Evolutionary conservation across 2,797 vertebrate species (phyloP).

Genomic region (Sylvilagus floridanus): DNA sequence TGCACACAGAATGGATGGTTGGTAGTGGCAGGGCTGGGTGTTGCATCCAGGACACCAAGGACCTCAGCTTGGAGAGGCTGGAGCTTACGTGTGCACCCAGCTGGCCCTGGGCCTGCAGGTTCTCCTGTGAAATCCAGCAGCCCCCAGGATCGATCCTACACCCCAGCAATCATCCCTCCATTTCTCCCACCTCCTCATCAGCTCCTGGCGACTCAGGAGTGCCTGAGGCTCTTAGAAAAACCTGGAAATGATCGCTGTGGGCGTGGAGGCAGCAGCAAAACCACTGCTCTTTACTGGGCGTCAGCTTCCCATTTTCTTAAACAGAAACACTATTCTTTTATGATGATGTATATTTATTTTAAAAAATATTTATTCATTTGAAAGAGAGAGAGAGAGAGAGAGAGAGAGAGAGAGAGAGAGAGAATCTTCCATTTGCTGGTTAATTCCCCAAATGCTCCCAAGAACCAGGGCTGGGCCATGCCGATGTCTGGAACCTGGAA

Average conservation of each 20-base stretch:
- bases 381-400: too few species aligned
- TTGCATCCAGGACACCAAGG: neutral
- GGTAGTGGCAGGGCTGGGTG: neutral
- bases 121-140: neutral
- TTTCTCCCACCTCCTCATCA: neutral
- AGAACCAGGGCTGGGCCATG: too few species aligned
- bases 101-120: neutral
- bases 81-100: too few species aligned
- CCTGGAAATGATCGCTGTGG: neutral
- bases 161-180: neutral
- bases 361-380: too few species aligned
- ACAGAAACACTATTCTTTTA: neutral
- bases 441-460: too few species aligned
- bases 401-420: too few species aligned
- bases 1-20: neutral
- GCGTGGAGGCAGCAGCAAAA: neutral
- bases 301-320: slow-evolving; percentile 3
- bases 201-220: neutral
- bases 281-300: neutral
- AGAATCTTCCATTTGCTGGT: too few species aligned
- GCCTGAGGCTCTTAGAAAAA: neutral
- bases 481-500: too few species aligned
- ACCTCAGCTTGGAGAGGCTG: neutral
- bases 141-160: too few species aligned
- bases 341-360: too few species aligned